Percentiles rank a stretch among this genome's conserved stretches.
Conservation (phyloP, 2,113 vertebrate species). For the Embiotoca jacksoni region DNA sequence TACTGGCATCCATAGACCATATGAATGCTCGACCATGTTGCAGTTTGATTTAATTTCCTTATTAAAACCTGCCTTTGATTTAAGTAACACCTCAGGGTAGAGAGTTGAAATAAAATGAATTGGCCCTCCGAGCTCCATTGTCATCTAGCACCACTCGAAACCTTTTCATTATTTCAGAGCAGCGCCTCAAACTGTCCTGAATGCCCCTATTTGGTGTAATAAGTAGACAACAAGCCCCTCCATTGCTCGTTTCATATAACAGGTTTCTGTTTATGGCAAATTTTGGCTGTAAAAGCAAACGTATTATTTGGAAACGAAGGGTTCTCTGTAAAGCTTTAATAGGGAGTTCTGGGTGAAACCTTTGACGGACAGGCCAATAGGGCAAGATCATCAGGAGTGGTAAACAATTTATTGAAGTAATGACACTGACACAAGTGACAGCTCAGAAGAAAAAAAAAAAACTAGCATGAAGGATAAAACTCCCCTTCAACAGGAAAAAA, state of each 20-base stretch:
- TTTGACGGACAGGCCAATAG: no score
- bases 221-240: background rate
- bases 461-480: no score
- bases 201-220: constrained; percentile 10
- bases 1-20: background rate
- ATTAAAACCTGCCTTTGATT: constrained; percentile 26
- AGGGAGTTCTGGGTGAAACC: no score
- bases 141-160: constrained; percentile 21
- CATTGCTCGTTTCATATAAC: background rate
- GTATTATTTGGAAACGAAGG: no score
- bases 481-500: no score
- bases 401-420: no score
- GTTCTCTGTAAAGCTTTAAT: no score
- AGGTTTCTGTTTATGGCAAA: background rate
- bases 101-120: constrained; percentile 48
- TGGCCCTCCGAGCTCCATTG: background rate
- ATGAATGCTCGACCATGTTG: constrained; percentile 12
- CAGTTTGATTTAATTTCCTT: constrained; percentile 23
- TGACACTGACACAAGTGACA: no score
- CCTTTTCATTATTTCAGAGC: constrained; percentile 14
- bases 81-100: constrained; percentile 16
- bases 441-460: no score
- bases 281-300: background rate
- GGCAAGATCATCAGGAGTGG: no score
- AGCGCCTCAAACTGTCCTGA: background rate